Evolutionary conservation across 2,888 invertebrate genomes (phyloP).

Genomic region (Vesta saturnalis): DNA sequence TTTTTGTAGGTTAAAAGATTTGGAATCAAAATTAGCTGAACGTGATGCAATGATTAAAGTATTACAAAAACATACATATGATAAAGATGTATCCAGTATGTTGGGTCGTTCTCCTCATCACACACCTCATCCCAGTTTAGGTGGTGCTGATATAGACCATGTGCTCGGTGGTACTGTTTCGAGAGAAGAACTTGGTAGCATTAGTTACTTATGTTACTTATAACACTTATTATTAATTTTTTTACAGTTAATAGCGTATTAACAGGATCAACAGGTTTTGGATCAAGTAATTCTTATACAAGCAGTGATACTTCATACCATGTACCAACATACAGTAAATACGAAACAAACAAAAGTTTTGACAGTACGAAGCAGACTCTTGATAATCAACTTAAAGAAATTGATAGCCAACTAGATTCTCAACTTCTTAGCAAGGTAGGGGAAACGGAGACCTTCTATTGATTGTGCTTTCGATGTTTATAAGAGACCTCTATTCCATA

Average conservation of each 20-base stretch:
- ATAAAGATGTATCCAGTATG: conserved; percentile 72
- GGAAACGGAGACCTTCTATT: conserved; percentile 63
- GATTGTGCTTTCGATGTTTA: conserved; percentile 48
- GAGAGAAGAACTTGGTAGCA: conserved; percentile 62
- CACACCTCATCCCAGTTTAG: conserved; percentile 64
- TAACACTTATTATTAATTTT: conserved; percentile 22
- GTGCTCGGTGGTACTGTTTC: conserved; percentile 62
- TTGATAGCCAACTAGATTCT: conserved; percentile 80
- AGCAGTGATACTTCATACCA: conserved; percentile 67
- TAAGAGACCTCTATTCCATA: conserved; percentile 38
- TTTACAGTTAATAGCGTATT: conserved; percentile 67
- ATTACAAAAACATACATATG: conserved; percentile 81
- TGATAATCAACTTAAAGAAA: conserved; percentile 83
- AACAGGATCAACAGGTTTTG: conserved; percentile 68
- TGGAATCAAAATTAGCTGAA: conserved; percentile 88
- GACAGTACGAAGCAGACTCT: conserved; percentile 79
- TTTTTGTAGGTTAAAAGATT: conserved; percentile 75
- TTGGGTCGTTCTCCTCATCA: conserved; percentile 64
- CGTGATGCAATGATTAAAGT: conserved; percentile 92
- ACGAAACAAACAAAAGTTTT: conserved; percentile 70
- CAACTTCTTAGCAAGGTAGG: conserved; percentile 72
- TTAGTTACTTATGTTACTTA: conserved; percentile 5
- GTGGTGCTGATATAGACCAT: conserved; percentile 63
- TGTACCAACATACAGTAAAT: conserved; percentile 61
- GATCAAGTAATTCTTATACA: conserved; percentile 67